Conservation (phyloP, 2,113 vertebrate species). For the Campylomormyrus numenius region DNA sequence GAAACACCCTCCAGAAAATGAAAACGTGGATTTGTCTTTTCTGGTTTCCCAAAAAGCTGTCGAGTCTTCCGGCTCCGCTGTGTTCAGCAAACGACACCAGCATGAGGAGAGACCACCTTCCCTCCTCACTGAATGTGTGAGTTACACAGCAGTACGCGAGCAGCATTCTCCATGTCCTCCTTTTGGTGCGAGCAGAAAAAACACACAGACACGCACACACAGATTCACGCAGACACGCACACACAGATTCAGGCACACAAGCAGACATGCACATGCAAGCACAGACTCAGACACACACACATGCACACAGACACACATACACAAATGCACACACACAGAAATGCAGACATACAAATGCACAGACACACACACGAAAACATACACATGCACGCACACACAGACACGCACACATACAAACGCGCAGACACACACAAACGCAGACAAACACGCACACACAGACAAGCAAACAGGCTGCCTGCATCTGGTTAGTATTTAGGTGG, state of each 20-base stretch:
- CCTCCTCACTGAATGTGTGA: background rate
- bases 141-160: conserved; percentile 43
- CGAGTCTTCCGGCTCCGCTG: background rate
- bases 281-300: no score
- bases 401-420: no score
- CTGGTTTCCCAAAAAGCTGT: background rate
- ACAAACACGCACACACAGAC: background rate
- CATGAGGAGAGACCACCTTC: background rate
- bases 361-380: no score
- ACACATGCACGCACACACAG: background rate
- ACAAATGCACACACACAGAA: no score
- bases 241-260: no score
- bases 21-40: background rate
- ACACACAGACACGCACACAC: conserved; percentile 16
- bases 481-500: conserved; percentile 60
- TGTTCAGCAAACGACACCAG: background rate
- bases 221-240: conserved; percentile 28
- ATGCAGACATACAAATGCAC: no score
- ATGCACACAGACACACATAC: no score
- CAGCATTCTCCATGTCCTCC: conserved; percentile 58
- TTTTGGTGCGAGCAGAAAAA: conserved; percentile 50
- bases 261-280: no score
- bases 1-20: background rate
- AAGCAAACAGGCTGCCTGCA: background rate
- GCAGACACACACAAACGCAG: no score